phyloP scores from a whole-genome alignment of 2,888 invertebrate species.

The Apamea sordens region DNA sequence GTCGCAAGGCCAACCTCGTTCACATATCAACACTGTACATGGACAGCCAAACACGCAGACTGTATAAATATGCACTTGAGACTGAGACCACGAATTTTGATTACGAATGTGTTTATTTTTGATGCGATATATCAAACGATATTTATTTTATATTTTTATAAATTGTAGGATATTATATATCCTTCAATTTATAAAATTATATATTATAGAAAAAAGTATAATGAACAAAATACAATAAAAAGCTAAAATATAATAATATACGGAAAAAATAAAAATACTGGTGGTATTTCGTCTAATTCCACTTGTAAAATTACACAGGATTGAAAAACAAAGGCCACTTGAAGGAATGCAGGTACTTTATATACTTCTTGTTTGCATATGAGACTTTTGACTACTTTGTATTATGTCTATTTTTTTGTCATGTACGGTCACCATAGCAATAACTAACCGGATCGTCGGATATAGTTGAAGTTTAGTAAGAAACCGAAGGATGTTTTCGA shows the following conservation, averaged over 20 bases:
- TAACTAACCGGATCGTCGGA: too few relatives aligned
- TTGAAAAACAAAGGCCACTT: not conserved
- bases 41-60: constrained; percentile 1
- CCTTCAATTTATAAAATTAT: too few relatives aligned
- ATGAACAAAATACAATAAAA: too few relatives aligned
- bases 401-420: too few relatives aligned
- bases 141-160: not conserved
- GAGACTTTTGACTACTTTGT: too few relatives aligned
- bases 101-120: constrained; percentile 11
- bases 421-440: too few relatives aligned
- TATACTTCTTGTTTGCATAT: not conserved
- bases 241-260: too few relatives aligned
- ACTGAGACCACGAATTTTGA: constrained; percentile 1
- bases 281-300: not conserved
- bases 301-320: not conserved
- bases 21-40: constrained; percentile 26
- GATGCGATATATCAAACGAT: not conserved
- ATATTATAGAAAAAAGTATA: too few relatives aligned
- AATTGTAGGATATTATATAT: too few relatives aligned
- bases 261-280: not conserved
- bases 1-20: constrained; percentile 55
- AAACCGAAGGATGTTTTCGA: too few relatives aligned
- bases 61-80: constrained; percentile 13
- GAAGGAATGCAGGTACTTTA: not conserved
- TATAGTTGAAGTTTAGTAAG: too few relatives aligned